Percentiles rank a stretch among this genome's conserved stretches.
phyloP scores from a whole-genome alignment of 2,113 vertebrate genomes.

The Progne subis region DNA sequence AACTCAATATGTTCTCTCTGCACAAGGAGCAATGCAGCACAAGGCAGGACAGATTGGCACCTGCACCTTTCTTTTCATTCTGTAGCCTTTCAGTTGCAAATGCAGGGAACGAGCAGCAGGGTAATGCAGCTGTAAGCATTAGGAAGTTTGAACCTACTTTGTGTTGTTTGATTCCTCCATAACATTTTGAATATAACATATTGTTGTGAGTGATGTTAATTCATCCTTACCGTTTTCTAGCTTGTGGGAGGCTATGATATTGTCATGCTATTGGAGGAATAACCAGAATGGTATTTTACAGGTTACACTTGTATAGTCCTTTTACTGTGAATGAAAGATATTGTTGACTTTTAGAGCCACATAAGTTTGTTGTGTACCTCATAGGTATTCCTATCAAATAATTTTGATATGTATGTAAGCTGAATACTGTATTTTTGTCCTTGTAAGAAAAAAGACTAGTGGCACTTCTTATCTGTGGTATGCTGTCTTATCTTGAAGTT shows the following conservation, averaged over 20 bases:
- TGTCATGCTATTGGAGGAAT: neutral
- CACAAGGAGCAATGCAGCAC: neutral
- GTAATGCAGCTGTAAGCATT: neutral
- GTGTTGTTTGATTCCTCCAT: neutral
- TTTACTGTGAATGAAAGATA: neutral
- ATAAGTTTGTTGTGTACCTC: neutral
- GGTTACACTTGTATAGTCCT: neutral
- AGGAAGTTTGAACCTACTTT: neutral
- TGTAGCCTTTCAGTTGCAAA: neutral
- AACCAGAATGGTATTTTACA: neutral
- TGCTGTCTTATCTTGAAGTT: neutral
- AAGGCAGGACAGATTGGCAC: neutral
- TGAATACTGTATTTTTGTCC: neutral
- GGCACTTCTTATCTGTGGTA: neutral
- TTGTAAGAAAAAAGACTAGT: neutral
- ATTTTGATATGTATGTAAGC: neutral
- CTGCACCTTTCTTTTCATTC: neutral
- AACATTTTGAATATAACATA: neutral
- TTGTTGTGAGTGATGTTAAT: neutral
- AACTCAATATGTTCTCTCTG: neutral
- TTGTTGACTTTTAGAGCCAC: neutral
- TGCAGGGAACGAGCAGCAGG: neutral
- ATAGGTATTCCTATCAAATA: neutral
- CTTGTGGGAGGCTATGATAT: neutral
- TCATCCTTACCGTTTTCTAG: neutral